Conservation (phyloP, 1,140 invertebrate species). For the Drosophila pandora region DNA sequence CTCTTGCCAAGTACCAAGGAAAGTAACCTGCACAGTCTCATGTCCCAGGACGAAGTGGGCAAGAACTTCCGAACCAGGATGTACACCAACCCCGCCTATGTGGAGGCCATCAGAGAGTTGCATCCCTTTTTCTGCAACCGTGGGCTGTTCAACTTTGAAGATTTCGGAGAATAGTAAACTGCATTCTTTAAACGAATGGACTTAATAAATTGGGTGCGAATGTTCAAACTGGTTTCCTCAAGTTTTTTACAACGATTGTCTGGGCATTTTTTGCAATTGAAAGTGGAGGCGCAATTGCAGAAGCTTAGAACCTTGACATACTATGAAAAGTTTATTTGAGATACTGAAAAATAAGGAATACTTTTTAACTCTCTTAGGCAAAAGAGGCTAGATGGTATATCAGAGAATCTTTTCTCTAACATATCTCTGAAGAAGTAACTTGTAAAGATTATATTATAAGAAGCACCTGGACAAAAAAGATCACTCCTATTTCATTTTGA, state of each 20-base stretch:
- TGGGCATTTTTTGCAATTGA: conserved; percentile 3
- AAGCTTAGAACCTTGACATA: conserved; percentile 11
- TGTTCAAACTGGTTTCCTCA: conserved; percentile 47
- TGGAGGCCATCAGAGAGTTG: conserved; percentile 49
- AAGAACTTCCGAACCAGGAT: conserved; percentile 29
- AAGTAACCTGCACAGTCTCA: conserved; percentile 50
- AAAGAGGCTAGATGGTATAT: no score
- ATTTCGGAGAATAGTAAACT: conserved; percentile 7
- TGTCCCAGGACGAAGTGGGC: conserved; percentile 38
- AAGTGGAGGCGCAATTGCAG: conserved; percentile 14
- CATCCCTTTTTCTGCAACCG: conserved; percentile 65
- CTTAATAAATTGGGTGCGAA: conserved; percentile 43
- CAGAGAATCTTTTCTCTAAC: no score
- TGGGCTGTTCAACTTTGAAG: conserved; percentile 59
- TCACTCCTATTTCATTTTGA: no score
- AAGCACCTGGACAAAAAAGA: no score
- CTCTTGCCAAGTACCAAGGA: conserved; percentile 59
- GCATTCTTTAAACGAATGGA: conserved; percentile 7
- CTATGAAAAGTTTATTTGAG: neutral
- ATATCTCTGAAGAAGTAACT: no score
- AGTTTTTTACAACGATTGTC: conserved; percentile 18
- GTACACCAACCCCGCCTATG: conserved; percentile 47
- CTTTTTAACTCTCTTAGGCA: no score
- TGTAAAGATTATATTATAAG: no score
- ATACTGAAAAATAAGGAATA: no score